Evolutionary conservation across 2,113 vertebrate genomes (phyloP).

Genomic region (Menidia beryllina): DNA sequence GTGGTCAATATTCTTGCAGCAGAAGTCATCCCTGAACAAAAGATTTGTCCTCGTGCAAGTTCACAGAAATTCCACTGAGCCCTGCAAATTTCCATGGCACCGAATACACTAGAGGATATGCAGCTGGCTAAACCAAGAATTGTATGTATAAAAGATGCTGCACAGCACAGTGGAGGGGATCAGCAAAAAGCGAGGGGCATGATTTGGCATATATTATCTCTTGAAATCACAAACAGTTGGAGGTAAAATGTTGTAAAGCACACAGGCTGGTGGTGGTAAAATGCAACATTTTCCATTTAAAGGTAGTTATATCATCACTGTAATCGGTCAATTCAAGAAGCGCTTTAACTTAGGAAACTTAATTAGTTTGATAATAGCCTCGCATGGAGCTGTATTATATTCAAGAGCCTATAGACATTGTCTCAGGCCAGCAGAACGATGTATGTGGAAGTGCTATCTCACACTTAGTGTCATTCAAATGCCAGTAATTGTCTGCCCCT

Average conservation of each 20-base stretch:
- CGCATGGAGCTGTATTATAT: conserved; percentile 25
- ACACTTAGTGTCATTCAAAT: conserved; percentile 48
- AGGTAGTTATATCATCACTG: conserved; percentile 1
- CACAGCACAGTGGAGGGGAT: conserved; percentile 58
- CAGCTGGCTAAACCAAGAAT: conserved; percentile 63
- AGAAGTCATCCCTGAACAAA: conserved; percentile 72
- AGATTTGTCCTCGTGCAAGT: conserved; percentile 67
- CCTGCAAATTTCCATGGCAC: conserved; percentile 58
- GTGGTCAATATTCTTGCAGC: conserved; percentile 72
- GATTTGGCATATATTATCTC: conserved; percentile 68
- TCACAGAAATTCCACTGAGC: conserved; percentile 73
- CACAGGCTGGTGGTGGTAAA: conserved; percentile 19
- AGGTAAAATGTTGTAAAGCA: conserved; percentile 15
- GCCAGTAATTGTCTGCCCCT: conserved; percentile 62
- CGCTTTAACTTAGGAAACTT: conserved; percentile 27
- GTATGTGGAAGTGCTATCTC: conserved; percentile 40
- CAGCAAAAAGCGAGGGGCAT: conserved; percentile 66
- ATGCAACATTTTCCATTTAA: conserved; percentile 20
- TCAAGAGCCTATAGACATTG: conserved; percentile 21
- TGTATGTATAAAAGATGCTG: conserved; percentile 68
- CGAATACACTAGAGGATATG: conserved; percentile 60
- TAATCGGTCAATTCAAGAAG: conserved; percentile 17
- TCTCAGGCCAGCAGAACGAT: conserved; percentile 41
- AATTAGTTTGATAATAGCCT: conserved; percentile 11
- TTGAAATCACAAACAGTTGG: conserved; percentile 33